phyloP scores from a whole-genome alignment of 2,113 vertebrate genomes.

The Sprattus sprattus region DNA sequence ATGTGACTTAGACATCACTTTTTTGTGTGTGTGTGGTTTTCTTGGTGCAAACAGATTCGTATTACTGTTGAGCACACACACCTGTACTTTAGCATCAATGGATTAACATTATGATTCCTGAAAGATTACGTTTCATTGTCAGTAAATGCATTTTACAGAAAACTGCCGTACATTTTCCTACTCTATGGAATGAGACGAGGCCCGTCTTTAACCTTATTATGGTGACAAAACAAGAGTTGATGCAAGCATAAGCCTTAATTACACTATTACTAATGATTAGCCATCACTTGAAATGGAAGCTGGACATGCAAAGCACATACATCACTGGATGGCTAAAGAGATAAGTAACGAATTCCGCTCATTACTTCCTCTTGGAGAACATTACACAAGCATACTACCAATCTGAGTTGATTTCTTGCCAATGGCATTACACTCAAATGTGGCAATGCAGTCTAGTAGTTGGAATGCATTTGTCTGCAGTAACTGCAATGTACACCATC shows the following conservation, averaged over 20 bases:
- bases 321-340: no score
- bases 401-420: neutral
- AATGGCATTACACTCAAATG: neutral
- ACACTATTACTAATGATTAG: neutral
- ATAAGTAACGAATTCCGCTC: no score
- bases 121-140: neutral
- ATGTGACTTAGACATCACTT: neutral
- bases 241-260: neutral
- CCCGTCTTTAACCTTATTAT: neutral
- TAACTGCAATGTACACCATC: no score
- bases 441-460: neutral
- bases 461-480: constrained; percentile 1
- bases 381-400: neutral
- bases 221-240: neutral
- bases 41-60: neutral
- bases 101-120: neutral
- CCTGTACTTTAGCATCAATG: neutral
- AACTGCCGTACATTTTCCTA: neutral
- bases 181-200: neutral
- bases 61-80: neutral
- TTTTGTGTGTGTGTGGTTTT: neutral
- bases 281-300: neutral
- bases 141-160: neutral
- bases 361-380: no score
- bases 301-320: neutral